Conservation (phyloP, 2,888 invertebrate species). For the Polymixis lichenea region DNA sequence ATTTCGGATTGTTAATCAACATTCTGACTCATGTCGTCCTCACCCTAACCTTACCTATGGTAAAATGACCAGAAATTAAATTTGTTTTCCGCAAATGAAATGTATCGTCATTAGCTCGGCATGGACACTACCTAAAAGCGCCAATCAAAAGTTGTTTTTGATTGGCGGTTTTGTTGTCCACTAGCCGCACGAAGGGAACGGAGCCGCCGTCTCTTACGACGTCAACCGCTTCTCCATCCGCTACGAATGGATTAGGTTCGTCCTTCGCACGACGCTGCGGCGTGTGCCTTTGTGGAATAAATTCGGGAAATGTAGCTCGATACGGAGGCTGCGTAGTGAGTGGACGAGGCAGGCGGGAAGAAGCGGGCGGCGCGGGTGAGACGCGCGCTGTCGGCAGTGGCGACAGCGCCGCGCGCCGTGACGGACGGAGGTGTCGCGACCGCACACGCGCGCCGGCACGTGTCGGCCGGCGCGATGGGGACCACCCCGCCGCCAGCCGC, state of each 20-base stretch:
- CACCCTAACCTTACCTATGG: neutral
- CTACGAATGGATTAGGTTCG: constrained; percentile 87
- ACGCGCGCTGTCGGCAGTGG: constrained; percentile 77
- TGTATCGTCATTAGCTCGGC: neutral
- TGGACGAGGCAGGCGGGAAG: constrained; percentile 69
- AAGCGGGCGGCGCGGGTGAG: constrained; percentile 71
- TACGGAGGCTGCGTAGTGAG: constrained; percentile 89
- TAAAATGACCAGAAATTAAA: neutral
- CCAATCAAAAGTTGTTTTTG: constrained; percentile 30
- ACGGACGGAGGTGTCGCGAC: constrained; percentile 82
- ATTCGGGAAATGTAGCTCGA: constrained; percentile 87
- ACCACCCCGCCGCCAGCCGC: constrained; percentile 77
- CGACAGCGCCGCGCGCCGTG: constrained; percentile 80
- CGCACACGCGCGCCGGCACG: constrained; percentile 76
- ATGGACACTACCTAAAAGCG: constrained; percentile 2
- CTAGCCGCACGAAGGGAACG: constrained; percentile 49
- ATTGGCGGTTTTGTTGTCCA: constrained; percentile 41
- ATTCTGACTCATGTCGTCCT: neutral
- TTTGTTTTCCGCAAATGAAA: neutral
- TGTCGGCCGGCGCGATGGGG: constrained; percentile 80
- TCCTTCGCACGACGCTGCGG: constrained; percentile 81
- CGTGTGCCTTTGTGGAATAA: constrained; percentile 77
- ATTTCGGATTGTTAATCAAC: neutral
- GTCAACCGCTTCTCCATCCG: constrained; percentile 62
- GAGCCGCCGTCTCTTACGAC: constrained; percentile 40